phyloP scores from a whole-genome alignment of 2,797 vertebrate genomes.

The Coccyzus lansbergi region DNA sequence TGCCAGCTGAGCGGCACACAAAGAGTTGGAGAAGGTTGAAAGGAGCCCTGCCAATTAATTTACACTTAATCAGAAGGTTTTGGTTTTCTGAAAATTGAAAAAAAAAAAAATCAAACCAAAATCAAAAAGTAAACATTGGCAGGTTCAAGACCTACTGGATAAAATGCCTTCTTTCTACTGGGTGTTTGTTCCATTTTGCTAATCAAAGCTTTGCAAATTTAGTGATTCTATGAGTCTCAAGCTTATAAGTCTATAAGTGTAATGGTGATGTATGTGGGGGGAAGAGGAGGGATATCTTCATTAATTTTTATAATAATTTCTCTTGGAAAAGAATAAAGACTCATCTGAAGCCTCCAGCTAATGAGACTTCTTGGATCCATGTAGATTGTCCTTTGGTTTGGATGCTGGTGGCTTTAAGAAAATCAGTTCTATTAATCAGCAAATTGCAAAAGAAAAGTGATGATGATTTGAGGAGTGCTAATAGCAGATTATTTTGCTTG shows the following conservation, averaged over 20 bases:
- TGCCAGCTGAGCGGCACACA: not conserved
- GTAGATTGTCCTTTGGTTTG: not conserved
- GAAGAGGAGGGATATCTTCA: no score
- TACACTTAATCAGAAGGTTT: slow-evolving; percentile 18
- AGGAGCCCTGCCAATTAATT: slow-evolving; percentile 49
- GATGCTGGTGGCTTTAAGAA: not conserved
- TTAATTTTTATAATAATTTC: no score
- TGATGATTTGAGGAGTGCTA: not conserved
- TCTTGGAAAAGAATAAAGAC: no score
- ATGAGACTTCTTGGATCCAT: not conserved
- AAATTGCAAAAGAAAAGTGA: not conserved
- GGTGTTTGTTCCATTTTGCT: not conserved
- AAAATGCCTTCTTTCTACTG: not conserved
- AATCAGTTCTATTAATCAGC: not conserved
- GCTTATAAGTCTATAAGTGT: no score
- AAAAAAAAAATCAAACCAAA: not conserved
- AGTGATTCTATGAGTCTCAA: not conserved
- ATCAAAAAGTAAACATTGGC: not conserved
- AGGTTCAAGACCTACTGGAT: not conserved
- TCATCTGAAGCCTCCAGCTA: no score
- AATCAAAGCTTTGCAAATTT: not conserved
- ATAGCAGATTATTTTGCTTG: not conserved
- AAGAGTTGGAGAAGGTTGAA: slow-evolving; percentile 4
- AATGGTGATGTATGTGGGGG: no score
- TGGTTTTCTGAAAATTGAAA: not conserved